These are phyloP conservation scores for Cheilosia vulpina DNA, from an alignment of 2,888 invertebrate species.

Conservation along the genomic window DNA sequence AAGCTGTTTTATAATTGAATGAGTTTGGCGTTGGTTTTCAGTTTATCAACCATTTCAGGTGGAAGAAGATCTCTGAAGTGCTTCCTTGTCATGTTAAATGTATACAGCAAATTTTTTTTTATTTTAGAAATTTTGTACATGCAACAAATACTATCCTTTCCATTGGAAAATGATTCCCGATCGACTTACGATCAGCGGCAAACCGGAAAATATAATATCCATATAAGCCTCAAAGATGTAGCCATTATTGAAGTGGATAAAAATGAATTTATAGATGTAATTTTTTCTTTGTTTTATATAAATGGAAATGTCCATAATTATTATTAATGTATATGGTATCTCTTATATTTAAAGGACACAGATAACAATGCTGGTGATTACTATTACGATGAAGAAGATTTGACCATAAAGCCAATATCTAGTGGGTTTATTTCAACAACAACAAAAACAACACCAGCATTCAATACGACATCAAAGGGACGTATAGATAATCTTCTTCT, in stretches of 20 bases:
- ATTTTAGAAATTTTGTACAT: slow-evolving; percentile 11
- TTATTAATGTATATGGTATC: slow-evolving; percentile 79
- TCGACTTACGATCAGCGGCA: slow-evolving; percentile 88
- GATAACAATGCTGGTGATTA: slow-evolving; percentile 80
- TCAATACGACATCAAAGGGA: slow-evolving; percentile 8
- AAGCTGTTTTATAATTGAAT: too few relatives aligned
- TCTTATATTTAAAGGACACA: slow-evolving; percentile 77
- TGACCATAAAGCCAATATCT: slow-evolving; percentile 81
- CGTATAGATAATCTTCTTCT: not conserved
- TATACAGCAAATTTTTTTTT: not conserved
- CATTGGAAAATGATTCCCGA: slow-evolving; percentile 14
- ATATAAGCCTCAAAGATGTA: slow-evolving; percentile 91
- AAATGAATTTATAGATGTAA: slow-evolving; percentile 79
- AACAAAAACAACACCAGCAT: slow-evolving; percentile 19
- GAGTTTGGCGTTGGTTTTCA: not conserved
- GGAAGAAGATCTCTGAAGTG: not conserved
- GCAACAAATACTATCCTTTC: slow-evolving; percentile 1
- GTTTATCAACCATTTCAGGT: not conserved
- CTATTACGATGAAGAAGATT: slow-evolving; percentile 82
- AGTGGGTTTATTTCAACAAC: slow-evolving; percentile 74
- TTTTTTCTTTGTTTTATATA: not conserved
- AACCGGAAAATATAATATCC: slow-evolving; percentile 91
- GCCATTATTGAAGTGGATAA: slow-evolving; percentile 86
- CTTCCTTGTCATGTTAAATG: slow-evolving; percentile 2
- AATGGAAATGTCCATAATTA: not conserved